These are phyloP conservation scores for Graphium colonna DNA, from an alignment of 2,888 invertebrate species.

Conservation along the genomic window DNA sequence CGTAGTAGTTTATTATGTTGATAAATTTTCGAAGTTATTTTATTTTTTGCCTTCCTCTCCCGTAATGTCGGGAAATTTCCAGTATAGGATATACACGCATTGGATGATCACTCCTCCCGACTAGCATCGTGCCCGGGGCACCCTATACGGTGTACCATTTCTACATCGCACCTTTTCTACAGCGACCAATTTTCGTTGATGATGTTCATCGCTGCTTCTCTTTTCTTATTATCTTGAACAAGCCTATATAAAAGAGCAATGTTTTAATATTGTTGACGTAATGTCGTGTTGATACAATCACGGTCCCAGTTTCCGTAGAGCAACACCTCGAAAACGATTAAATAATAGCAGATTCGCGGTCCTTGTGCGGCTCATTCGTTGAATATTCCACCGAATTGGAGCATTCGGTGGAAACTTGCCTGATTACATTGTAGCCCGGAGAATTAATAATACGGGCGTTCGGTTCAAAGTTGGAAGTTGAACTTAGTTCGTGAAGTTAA, in stretches of 20 bases:
- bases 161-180: conserved; percentile 36
- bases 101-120: conserved; percentile 69
- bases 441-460: conserved; percentile 56
- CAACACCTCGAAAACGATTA: conserved; percentile 70
- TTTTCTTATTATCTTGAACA: neutral
- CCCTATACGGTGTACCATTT: conserved; percentile 58
- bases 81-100: conserved; percentile 40
- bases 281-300: no score
- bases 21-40: no score
- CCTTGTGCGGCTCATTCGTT: conserved; percentile 52
- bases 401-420: conserved; percentile 57
- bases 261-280: conserved; percentile 7
- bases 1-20: no score
- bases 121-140: conserved; percentile 63
- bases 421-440: conserved; percentile 59
- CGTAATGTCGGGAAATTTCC: conserved; percentile 33
- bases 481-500: neutral
- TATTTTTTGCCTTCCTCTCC: conserved; percentile 9
- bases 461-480: conserved; percentile 31
- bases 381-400: conserved; percentile 62
- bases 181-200: conserved; percentile 29
- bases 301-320: conserved; percentile 60
- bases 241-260: neutral
- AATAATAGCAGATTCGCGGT: conserved; percentile 70
- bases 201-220: conserved; percentile 38